Evolutionary conservation across 2,888 invertebrate species (phyloP).

Genomic region (Temnothorax unifasciatus): DNA sequence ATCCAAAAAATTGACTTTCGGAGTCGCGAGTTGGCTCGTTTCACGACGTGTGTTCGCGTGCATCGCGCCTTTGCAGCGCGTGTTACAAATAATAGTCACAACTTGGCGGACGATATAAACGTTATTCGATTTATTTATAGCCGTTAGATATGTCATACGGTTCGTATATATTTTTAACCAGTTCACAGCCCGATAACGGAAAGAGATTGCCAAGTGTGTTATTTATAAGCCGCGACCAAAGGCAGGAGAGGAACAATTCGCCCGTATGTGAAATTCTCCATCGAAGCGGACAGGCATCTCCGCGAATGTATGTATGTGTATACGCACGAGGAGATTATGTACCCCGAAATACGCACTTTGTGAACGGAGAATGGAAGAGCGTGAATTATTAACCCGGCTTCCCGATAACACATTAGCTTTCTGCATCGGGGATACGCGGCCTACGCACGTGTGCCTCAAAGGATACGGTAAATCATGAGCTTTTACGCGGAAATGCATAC

Average conservation of each 20-base stretch:
- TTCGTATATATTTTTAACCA: slow-evolving; percentile 48
- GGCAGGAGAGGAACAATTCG: slow-evolving; percentile 6
- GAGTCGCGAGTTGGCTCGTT: slow-evolving; percentile 32
- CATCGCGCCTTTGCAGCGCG: neutral
- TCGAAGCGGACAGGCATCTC: neutral
- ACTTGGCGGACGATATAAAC: slow-evolving; percentile 42
- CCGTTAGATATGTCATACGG: slow-evolving; percentile 40
- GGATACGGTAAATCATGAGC: neutral
- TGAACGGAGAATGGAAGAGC: neutral
- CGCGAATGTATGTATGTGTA: neutral
- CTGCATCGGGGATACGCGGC: slow-evolving; percentile 1
- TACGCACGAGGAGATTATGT: neutral
- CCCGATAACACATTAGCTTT: slow-evolving; percentile 19
- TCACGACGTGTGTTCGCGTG: slow-evolving; percentile 13
- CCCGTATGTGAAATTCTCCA: neutral
- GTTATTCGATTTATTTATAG: slow-evolving; percentile 48
- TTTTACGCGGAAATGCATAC: neutral
- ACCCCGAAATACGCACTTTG: slow-evolving; percentile 10
- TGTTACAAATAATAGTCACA: slow-evolving; percentile 40
- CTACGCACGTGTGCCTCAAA: neutral
- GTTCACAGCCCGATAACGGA: slow-evolving; percentile 54
- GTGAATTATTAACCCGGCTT: slow-evolving; percentile 31
- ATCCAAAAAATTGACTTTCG: slow-evolving; percentile 24
- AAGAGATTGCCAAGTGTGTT: slow-evolving; percentile 49
- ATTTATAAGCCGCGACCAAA: slow-evolving; percentile 42